Evolutionary conservation across 2,888 invertebrate genomes (phyloP).

Genomic region (Microdon myrmicae): DNA sequence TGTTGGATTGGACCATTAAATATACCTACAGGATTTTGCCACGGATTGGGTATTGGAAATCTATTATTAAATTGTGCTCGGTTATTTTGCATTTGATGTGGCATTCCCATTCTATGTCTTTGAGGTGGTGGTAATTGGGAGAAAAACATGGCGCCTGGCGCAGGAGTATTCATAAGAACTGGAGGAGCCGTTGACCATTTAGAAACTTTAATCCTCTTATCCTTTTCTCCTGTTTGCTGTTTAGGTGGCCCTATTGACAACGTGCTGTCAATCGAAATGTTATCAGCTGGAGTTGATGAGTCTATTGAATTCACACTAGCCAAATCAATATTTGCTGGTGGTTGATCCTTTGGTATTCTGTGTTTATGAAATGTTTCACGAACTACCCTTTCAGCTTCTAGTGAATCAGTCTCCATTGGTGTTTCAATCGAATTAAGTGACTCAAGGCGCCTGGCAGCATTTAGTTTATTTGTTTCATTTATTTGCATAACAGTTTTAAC

Average conservation of each 20-base stretch:
- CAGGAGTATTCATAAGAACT: constrained; percentile 11
- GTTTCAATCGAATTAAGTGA: constrained; percentile 64
- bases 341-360: constrained; percentile 66
- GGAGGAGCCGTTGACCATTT: constrained; percentile 58
- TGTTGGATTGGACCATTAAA: constrained; percentile 24
- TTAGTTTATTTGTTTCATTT: constrained; percentile 78
- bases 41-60: constrained; percentile 41
- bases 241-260: constrained; percentile 36
- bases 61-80: constrained; percentile 29
- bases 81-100: neutral
- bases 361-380: constrained; percentile 65
- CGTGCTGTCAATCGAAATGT: constrained; percentile 38
- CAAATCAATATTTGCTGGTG: constrained; percentile 12
- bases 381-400: constrained; percentile 63
- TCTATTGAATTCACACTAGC: constrained; percentile 37
- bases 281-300: constrained; percentile 4
- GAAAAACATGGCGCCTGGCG: neutral
- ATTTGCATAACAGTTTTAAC: constrained; percentile 82
- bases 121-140: constrained; percentile 24
- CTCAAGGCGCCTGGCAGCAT: constrained; percentile 80
- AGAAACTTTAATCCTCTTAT: constrained; percentile 60
- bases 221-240: constrained; percentile 43
- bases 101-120: constrained; percentile 27
- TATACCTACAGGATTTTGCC: constrained; percentile 44
- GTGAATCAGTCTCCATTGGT: constrained; percentile 52